phyloP scores from a whole-genome alignment of 2,888 invertebrate genomes.

The Drosophila robusta region DNA sequence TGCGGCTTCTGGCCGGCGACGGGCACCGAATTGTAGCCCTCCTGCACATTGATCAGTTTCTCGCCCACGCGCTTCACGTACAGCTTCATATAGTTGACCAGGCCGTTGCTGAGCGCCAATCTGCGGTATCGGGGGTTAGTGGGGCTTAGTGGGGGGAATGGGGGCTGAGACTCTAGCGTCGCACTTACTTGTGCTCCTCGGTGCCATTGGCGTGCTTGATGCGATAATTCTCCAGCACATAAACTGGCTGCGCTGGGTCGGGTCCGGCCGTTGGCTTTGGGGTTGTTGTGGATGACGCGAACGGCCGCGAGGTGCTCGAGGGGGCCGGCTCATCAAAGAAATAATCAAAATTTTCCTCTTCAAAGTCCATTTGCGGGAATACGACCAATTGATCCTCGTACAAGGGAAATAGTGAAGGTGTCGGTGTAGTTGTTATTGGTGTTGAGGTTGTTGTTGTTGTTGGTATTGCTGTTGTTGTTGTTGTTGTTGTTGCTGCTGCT shows the following conservation, averaged over 20 bases:
- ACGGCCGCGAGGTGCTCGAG: conserved; percentile 10
- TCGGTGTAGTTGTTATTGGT: conserved; percentile 12
- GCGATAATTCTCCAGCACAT: conserved; percentile 78
- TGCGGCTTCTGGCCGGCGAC: conserved; percentile 46
- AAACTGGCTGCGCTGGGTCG: conserved; percentile 25
- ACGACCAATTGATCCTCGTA: conserved; percentile 76
- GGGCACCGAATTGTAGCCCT: conserved; percentile 78
- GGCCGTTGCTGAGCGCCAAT: conserved; percentile 75
- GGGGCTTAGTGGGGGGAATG: background rate
- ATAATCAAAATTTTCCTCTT: conserved; percentile 69
- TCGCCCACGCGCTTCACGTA: conserved; percentile 64
- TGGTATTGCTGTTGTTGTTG: conserved; percentile 9
- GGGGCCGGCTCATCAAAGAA: conserved; percentile 60
- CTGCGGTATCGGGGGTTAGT: conserved; percentile 36
- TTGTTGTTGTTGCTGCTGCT: conserved; percentile 9
- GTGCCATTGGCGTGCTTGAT: conserved; percentile 75
- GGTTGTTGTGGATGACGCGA: conserved; percentile 17
- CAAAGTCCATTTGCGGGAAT: conserved; percentile 74
- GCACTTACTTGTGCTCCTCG: conserved; percentile 75
- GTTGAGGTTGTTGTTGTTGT: conserved; percentile 7
- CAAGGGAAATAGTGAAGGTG: conserved; percentile 58
- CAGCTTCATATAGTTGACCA: conserved; percentile 78
- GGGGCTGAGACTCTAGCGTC: background rate
- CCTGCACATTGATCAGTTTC: conserved; percentile 69
- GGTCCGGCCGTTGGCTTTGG: background rate